Conservation (phyloP, 2,797 vertebrate genomes). For the Acestrorhynchus altus region DNA sequence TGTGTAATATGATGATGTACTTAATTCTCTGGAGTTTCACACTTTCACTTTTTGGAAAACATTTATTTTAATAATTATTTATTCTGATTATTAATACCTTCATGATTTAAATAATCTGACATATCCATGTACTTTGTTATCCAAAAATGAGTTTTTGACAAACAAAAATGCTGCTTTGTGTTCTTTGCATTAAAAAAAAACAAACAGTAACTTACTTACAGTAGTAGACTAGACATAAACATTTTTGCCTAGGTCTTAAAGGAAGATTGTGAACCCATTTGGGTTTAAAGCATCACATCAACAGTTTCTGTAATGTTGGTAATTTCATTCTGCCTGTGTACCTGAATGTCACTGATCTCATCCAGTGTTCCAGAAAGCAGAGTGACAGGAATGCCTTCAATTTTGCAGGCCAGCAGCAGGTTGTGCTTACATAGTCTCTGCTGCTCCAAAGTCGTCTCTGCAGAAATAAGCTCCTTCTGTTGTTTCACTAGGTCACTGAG, state of each 20-base stretch:
- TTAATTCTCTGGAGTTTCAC: background rate
- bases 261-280: no score
- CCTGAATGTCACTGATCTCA: conserved; percentile 89
- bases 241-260: no score
- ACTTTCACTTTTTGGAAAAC: no score
- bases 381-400: conserved; percentile 81
- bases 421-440: conserved; percentile 86
- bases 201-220: no score
- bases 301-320: no score
- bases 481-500: conserved; percentile 81
- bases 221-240: no score
- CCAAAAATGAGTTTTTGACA: no score
- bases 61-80: no score
- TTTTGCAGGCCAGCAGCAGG: conserved; percentile 88
- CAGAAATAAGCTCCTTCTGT: conserved; percentile 80
- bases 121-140: no score
- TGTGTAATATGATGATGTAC: background rate
- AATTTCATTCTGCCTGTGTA: conserved; percentile 54
- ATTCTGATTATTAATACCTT: background rate
- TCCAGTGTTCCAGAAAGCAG: conserved; percentile 85
- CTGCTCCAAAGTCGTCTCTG: conserved; percentile 85
- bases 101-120: background rate
- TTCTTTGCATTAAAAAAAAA: no score
- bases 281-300: no score
- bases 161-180: no score